Evolutionary conservation across 2,797 vertebrate genomes (phyloP).

Genomic region (Gadopsis marmoratus): DNA sequence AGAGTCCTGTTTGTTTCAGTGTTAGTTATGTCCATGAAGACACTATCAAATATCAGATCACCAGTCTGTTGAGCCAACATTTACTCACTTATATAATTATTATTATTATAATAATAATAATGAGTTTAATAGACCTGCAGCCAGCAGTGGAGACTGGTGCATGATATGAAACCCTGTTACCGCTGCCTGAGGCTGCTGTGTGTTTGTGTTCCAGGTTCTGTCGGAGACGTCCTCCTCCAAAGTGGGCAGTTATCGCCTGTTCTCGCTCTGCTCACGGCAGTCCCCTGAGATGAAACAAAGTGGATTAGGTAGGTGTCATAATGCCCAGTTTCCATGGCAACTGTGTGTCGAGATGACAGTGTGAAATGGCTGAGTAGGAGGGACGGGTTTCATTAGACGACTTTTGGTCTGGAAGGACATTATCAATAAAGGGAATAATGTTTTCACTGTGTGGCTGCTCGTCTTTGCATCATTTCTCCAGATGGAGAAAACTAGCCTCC

Average conservation of each 20-base stretch:
- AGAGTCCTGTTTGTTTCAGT: background rate
- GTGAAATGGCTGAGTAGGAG: constrained; percentile 4
- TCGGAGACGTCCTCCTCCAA: constrained; percentile 96
- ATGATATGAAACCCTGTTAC: constrained; percentile 2
- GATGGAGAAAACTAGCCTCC: background rate
- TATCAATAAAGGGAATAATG: background rate
- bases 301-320: constrained; percentile 90
- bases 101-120: background rate
- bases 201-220: constrained; percentile 87
- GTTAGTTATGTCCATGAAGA: background rate
- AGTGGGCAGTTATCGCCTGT: constrained; percentile 93
- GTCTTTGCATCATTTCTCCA: background rate
- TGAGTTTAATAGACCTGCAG: background rate
- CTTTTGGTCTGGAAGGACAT: constrained; percentile 8
- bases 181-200: background rate
- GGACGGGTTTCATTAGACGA: background rate
- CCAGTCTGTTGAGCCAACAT: background rate
- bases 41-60: background rate
- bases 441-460: background rate
- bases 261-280: constrained; percentile 94
- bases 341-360: constrained; percentile 11
- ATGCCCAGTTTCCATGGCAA: constrained; percentile 30
- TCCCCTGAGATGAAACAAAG: constrained; percentile 98
- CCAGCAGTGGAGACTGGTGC: background rate
- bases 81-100: background rate